A percentile compares a stretch with the other conserved stretches of the same genome.
These are phyloP conservation scores for Myrmecobius fasciatus DNA, from an alignment of 2,113 vertebrate genomes.

Conservation along the genomic window DNA sequence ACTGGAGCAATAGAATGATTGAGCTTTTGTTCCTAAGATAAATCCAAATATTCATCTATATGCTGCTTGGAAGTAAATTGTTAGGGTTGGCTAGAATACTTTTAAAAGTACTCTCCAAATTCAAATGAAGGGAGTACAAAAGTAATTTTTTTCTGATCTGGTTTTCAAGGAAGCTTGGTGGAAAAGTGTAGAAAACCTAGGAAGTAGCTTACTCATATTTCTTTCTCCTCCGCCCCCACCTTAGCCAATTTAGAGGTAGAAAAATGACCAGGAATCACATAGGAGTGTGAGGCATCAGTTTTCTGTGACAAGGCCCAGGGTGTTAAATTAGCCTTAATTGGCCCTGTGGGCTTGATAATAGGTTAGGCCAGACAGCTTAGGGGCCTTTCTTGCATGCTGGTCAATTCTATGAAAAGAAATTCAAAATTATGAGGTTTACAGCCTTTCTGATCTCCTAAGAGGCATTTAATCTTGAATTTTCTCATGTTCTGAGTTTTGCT, in stretches of 20 bases:
- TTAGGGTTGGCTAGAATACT: neutral
- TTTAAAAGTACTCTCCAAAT: neutral
- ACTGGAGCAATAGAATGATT: neutral
- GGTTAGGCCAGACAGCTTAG: neutral
- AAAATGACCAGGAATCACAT: neutral
- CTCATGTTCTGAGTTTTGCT: constrained; percentile 29
- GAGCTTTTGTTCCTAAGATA: neutral
- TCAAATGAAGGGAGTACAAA: neutral
- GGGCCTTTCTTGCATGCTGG: constrained; percentile 18
- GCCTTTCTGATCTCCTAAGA: neutral
- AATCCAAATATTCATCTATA: neutral
- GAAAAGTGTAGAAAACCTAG: neutral
- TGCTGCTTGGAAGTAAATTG: neutral
- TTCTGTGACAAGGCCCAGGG: neutral
- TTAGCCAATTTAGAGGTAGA: constrained; percentile 30
- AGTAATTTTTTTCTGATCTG: neutral
- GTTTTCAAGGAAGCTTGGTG: neutral
- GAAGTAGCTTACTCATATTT: neutral
- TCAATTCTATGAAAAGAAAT: constrained; percentile 22
- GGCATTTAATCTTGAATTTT: constrained; percentile 34
- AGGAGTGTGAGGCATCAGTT: neutral
- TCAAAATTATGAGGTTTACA: constrained; percentile 25
- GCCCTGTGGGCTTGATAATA: neutral
- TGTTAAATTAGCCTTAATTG: constrained; percentile 23
- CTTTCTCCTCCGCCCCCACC: neutral